Evolutionary conservation across 2,888 invertebrate genomes (phyloP).

Genomic region (Drepana falcataria): DNA sequence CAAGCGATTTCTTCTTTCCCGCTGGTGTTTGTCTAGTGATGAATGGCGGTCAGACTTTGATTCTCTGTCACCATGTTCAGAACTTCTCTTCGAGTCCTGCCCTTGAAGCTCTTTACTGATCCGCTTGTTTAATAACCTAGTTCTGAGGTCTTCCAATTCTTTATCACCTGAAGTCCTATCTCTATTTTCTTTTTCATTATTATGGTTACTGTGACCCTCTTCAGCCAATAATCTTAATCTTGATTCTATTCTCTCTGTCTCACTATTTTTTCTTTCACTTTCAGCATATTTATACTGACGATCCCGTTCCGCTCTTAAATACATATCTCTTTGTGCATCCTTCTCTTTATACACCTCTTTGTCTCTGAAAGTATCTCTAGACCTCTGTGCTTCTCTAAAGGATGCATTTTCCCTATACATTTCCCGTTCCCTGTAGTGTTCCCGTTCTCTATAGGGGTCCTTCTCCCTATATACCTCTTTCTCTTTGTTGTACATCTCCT

Average conservation of each 20-base stretch:
- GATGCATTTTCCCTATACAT: constrained; percentile 45
- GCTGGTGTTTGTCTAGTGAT: constrained; percentile 69
- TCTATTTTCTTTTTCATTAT: constrained; percentile 71
- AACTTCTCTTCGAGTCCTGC: constrained; percentile 57
- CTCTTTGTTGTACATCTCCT: constrained; percentile 52
- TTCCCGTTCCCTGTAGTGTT: constrained; percentile 57
- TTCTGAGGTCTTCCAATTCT: constrained; percentile 86
- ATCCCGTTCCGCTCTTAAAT: constrained; percentile 42
- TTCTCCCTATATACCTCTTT: constrained; percentile 63
- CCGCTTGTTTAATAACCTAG: constrained; percentile 83
- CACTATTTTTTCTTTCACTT: constrained; percentile 52
- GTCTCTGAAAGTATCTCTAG: constrained; percentile 53
- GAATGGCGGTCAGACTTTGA: constrained; percentile 58
- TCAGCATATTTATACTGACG: constrained; percentile 62
- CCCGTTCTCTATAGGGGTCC: constrained; percentile 64
- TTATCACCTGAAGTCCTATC: constrained; percentile 74
- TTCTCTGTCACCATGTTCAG: constrained; percentile 70
- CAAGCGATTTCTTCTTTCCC: constrained; percentile 82
- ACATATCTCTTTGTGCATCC: constrained; percentile 55
- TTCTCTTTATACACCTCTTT: constrained; percentile 54
- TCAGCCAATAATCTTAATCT: constrained; percentile 59
- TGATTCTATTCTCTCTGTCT: constrained; percentile 62
- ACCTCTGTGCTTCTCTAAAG: constrained; percentile 46
- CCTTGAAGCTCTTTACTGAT: constrained; percentile 82
- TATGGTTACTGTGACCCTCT: constrained; percentile 54